These are phyloP conservation scores for Siniperca chuatsi DNA, from an alignment of 2,113 vertebrate species.

Conservation along the genomic window DNA sequence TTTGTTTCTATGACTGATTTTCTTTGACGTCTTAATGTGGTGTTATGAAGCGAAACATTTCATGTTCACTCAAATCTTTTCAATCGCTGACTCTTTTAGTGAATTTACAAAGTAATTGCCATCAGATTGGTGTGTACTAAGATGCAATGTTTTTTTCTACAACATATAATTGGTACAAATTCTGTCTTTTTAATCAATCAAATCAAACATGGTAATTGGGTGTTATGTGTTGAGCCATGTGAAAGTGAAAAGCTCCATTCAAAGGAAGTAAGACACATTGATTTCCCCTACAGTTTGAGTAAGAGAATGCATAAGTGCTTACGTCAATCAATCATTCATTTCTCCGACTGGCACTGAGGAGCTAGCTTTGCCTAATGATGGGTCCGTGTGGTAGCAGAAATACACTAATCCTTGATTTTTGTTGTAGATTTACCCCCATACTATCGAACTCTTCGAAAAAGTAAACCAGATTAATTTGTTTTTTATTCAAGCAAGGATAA, in stretches of 20 bases:
- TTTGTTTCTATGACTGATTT: conserved; percentile 4
- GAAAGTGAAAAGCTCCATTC: conserved; percentile 15
- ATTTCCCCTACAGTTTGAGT: not conserved
- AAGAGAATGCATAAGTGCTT: not conserved
- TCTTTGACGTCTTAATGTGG: conserved; percentile 51
- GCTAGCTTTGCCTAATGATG: too few species aligned
- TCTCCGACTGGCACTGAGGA: not conserved
- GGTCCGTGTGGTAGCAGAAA: not conserved
- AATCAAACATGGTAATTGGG: not conserved
- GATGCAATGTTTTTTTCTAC: conserved; percentile 8
- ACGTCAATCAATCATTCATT: not conserved
- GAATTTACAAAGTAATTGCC: conserved; percentile 20
- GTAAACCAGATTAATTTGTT: not conserved
- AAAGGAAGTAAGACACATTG: not conserved
- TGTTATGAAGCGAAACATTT: conserved; percentile 29
- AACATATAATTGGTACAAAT: conserved; percentile 5
- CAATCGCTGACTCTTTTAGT: not conserved
- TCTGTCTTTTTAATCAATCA: not conserved
- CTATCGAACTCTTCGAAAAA: not conserved
- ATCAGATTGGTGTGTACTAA: conserved; percentile 14
- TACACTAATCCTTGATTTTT: not conserved
- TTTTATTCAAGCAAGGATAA: not conserved
- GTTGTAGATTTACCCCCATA: not conserved
- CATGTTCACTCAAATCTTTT: conserved; percentile 31
- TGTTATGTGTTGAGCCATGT: not conserved